These are phyloP conservation scores for Netelia melanura DNA, from an alignment of 2,888 invertebrate species.

Conservation along the genomic window DNA sequence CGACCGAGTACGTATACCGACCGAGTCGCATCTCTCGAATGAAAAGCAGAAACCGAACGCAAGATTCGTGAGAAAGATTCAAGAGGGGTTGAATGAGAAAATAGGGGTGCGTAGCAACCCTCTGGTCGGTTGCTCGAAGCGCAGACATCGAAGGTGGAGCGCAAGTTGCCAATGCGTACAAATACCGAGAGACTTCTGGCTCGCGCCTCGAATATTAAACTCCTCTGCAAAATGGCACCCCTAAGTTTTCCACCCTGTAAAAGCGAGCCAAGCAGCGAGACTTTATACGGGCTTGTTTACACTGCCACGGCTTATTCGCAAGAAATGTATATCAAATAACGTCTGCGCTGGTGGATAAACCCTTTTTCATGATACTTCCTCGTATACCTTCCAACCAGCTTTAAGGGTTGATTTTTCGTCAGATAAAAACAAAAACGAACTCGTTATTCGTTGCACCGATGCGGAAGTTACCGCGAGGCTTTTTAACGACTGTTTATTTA, in stretches of 20 bases:
- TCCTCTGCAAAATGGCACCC: too few relatives aligned
- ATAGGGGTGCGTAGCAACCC: not conserved
- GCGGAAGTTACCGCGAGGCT: conserved; percentile 7
- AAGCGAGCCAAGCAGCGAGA: too few relatives aligned
- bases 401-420: not conserved
- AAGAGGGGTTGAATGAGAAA: not conserved
- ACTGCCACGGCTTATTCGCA: conserved; percentile 13
- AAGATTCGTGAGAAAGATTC: conserved; percentile 4
- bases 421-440: not conserved
- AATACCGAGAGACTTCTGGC: too few relatives aligned
- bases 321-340: conserved; percentile 33
- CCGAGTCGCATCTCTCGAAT: too few relatives aligned
- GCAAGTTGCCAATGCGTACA: not conserved
- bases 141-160: not conserved
- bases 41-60: conserved; percentile 24
- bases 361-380: too few relatives aligned
- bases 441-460: conserved; percentile 21
- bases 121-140: not conserved
- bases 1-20: too few relatives aligned
- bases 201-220: too few relatives aligned
- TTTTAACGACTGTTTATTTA: conserved; percentile 41
- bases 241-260: too few relatives aligned
- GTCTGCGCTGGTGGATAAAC: not conserved
- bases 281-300: too few relatives aligned
- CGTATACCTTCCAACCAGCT: too few relatives aligned